phyloP scores from a whole-genome alignment of 2,888 invertebrate species.

The Oeneis ivallda region DNA sequence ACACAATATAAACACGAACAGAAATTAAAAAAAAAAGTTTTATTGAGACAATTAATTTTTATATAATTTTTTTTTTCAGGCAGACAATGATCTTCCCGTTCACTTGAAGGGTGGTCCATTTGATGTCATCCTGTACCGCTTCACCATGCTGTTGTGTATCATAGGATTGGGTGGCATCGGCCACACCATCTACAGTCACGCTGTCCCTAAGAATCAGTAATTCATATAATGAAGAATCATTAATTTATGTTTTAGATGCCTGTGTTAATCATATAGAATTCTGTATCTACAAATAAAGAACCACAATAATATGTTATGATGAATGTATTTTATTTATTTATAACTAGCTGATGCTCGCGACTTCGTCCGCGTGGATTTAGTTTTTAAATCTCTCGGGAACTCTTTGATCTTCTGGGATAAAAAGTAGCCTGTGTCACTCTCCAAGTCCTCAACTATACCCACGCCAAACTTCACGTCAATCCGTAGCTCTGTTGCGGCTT shows the following conservation, averaged over 20 bases:
- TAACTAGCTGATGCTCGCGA: too few species aligned
- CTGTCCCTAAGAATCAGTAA: conserved; percentile 67
- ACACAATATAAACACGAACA: too few species aligned
- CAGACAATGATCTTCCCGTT: conserved; percentile 81
- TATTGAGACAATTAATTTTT: conserved; percentile 6
- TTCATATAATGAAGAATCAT: conserved; percentile 31
- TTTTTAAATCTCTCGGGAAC: too few species aligned
- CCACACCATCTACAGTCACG: conserved; percentile 65
- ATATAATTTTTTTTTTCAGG: conserved; percentile 61
- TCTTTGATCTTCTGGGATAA: too few species aligned
- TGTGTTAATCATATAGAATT: conserved; percentile 51
- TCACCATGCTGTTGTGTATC: conserved; percentile 67
- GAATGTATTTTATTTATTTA: background rate
- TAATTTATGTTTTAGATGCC: conserved; percentile 58
- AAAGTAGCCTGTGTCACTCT: too few species aligned
- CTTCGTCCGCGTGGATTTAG: too few species aligned
- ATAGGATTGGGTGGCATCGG: conserved; percentile 63
- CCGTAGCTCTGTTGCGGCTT: too few species aligned
- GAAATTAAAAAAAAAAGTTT: too few species aligned
- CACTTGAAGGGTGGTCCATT: conserved; percentile 82
- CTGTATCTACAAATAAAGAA: conserved; percentile 57
- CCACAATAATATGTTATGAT: conserved; percentile 8
- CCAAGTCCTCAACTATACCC: too few species aligned
- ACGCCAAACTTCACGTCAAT: too few species aligned
- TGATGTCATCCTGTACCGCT: conserved; percentile 74